Conservation (phyloP, 2,113 vertebrate genomes). For the Tragelaphus imberbis region DNA sequence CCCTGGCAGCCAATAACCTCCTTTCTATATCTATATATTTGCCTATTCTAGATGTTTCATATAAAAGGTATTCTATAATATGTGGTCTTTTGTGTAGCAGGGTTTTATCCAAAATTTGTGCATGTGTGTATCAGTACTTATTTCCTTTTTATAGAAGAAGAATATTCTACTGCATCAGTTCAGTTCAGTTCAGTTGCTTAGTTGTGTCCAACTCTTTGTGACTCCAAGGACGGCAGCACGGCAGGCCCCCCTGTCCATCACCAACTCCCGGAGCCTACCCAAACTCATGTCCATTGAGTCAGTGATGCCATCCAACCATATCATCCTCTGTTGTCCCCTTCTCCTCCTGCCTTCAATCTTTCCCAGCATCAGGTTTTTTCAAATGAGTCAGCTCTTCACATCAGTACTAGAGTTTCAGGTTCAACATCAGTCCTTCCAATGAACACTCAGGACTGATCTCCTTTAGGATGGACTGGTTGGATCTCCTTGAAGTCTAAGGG, state of each 20-base stretch:
- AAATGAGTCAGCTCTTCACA: background rate
- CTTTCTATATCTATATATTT: background rate
- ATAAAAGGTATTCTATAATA: background rate
- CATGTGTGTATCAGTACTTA: background rate
- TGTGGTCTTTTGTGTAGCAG: background rate
- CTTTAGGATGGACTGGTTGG: background rate
- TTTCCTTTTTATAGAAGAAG: background rate
- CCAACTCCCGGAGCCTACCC: background rate
- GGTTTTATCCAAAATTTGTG: background rate
- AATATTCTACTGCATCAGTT: background rate
- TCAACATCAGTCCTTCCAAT: background rate
- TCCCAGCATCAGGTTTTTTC: background rate
- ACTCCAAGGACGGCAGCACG: background rate
- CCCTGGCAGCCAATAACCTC: background rate
- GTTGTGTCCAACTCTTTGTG: background rate
- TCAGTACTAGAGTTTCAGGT: background rate
- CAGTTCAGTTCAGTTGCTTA: background rate
- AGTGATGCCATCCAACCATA: background rate
- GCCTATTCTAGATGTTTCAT: background rate
- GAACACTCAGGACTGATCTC: background rate
- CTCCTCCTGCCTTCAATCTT: background rate
- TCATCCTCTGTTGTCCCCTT: background rate
- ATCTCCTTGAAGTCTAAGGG: background rate
- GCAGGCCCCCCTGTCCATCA: background rate
- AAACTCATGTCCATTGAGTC: background rate